Conservation (phyloP, 2,113 vertebrate species). For the Erpornis zantholeuca region DNA sequence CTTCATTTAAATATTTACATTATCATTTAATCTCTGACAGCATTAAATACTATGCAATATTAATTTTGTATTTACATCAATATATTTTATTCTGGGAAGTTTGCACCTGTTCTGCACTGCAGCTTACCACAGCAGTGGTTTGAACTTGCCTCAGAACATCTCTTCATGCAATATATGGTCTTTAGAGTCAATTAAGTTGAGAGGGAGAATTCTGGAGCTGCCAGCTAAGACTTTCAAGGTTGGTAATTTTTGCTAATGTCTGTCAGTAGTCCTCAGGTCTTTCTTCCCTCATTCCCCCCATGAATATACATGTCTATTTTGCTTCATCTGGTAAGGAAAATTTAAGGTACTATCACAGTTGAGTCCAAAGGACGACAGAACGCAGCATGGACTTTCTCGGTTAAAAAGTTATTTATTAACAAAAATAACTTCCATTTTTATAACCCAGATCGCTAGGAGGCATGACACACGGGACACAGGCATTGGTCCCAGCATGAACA, state of each 20-base stretch:
- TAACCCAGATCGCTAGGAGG: too few relatives aligned
- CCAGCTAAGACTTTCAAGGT: neutral
- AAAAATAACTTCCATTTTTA: too few relatives aligned
- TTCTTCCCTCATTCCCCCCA: neutral
- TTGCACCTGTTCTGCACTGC: neutral
- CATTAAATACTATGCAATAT: neutral
- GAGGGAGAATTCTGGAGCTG: neutral
- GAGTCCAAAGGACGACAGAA: too few relatives aligned
- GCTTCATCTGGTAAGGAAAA: neutral
- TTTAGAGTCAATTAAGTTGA: neutral
- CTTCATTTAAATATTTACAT: neutral
- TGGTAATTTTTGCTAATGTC: neutral
- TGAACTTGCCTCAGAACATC: neutral
- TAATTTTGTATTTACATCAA: neutral
- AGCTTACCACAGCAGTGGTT: neutral
- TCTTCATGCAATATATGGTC: neutral
- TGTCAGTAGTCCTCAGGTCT: neutral
- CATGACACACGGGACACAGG: too few relatives aligned
- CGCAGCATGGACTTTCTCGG: too few relatives aligned
- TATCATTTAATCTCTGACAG: neutral
- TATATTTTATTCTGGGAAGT: neutral
- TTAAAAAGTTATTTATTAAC: too few relatives aligned
- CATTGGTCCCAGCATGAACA: too few relatives aligned
- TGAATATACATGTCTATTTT: neutral
- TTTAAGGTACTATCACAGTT: neutral